Percentiles rank a stretch among this genome's conserved stretches.
These are phyloP conservation scores for Neogobius melanostomus DNA, from an alignment of 2,113 vertebrate genomes.

Conservation along the genomic window DNA sequence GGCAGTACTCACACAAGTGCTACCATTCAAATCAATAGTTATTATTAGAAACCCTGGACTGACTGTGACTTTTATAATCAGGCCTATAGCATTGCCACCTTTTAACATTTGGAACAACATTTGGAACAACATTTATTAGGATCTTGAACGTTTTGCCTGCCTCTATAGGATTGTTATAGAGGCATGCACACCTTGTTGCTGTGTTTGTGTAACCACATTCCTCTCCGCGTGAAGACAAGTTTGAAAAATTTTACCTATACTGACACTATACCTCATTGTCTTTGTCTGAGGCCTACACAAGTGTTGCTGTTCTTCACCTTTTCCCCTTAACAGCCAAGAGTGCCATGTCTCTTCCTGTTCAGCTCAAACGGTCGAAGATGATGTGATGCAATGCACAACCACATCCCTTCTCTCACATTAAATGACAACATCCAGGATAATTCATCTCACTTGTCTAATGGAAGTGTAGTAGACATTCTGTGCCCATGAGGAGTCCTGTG, in stretches of 20 bases:
- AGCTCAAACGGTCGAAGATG: constrained; percentile 23
- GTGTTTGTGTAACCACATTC: constrained; percentile 23
- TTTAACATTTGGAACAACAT: not conserved
- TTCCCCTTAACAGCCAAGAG: not conserved
- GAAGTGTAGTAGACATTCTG: not conserved
- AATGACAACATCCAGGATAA: not conserved
- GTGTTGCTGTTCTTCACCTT: constrained; percentile 10
- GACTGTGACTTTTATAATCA: constrained; percentile 16
- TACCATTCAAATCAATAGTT: constrained; percentile 4
- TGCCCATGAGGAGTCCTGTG: not conserved
- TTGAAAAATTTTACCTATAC: constrained; percentile 25
- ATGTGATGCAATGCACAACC: constrained; percentile 17
- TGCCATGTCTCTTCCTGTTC: constrained; percentile 45
- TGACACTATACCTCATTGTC: not conserved
- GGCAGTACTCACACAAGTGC: constrained; percentile 10
- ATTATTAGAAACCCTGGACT: constrained; percentile 6
- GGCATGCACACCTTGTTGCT: constrained; percentile 28
- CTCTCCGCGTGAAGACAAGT: constrained; percentile 4
- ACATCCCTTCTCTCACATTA: constrained; percentile 15
- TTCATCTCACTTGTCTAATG: not conserved
- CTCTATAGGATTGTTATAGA: constrained; percentile 27
- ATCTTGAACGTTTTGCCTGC: not conserved
- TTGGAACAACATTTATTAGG: not conserved
- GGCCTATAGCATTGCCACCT: not conserved
- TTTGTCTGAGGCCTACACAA: not conserved